These are phyloP conservation scores for Drosophila trapezifrons DNA, from an alignment of 1,140 invertebrate species.

Conservation along the genomic window DNA sequence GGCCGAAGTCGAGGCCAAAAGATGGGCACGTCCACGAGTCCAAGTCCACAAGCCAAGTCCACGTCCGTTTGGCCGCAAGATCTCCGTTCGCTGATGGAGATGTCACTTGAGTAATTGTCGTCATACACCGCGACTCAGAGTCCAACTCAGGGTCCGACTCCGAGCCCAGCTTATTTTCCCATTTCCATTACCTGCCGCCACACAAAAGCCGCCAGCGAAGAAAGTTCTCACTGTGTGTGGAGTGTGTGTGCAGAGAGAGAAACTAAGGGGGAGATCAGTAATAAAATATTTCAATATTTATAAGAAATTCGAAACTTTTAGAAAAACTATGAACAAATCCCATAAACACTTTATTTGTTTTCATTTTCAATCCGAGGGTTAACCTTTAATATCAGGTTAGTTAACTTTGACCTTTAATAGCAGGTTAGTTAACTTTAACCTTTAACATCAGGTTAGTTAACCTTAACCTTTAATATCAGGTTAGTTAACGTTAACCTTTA, in stretches of 20 bases:
- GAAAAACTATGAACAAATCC: too few species aligned
- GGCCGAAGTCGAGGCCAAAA: slow-evolving; percentile 22
- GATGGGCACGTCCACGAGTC: slow-evolving; percentile 53
- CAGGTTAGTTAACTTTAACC: too few species aligned
- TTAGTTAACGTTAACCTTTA: too few species aligned
- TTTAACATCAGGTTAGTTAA: too few species aligned
- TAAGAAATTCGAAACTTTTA: too few species aligned
- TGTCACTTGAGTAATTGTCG: slow-evolving; percentile 82
- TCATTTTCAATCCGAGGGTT: too few species aligned
- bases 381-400: too few species aligned
- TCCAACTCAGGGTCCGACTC: not conserved
- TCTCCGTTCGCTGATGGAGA: slow-evolving; percentile 67
- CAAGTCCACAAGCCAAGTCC: slow-evolving; percentile 2
- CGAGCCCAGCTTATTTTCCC: slow-evolving; percentile 52
- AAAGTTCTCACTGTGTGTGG: slow-evolving; percentile 52
- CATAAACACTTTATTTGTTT: too few species aligned
- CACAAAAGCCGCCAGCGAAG: slow-evolving; percentile 43
- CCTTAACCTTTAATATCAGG: too few species aligned
- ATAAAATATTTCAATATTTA: not conserved
- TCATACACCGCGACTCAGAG: slow-evolving; percentile 36
- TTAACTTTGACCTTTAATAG: too few species aligned
- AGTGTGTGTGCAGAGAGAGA: slow-evolving; percentile 3
- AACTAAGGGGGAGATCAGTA: slow-evolving; percentile 2
- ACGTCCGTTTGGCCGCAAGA: slow-evolving; percentile 35
- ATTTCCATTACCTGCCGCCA: slow-evolving; percentile 50